phyloP scores from a whole-genome alignment of 2,113 vertebrate species.

The Macrotus californicus region DNA sequence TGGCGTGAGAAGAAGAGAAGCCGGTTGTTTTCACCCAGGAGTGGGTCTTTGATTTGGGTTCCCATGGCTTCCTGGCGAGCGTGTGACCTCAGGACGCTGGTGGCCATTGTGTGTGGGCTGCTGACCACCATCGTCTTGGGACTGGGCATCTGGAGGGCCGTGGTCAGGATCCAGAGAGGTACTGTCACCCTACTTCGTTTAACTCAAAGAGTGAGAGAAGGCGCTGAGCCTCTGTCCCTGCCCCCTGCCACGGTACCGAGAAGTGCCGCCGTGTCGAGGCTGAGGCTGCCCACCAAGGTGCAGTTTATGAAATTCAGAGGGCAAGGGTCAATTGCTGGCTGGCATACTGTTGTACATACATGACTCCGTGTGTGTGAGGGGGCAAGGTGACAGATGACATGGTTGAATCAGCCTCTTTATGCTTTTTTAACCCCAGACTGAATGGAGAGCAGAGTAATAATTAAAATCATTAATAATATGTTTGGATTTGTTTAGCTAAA shows the following conservation, averaged over 20 bases:
- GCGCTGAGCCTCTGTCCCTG: not conserved
- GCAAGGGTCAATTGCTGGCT: not conserved
- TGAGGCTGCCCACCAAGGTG: not conserved
- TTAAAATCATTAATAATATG: not conserved
- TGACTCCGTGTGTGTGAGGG: not conserved
- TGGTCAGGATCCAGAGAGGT: slow-evolving; percentile 60
- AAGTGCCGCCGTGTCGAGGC: not conserved
- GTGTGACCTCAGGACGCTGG: slow-evolving; percentile 7
- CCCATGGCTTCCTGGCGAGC: slow-evolving; percentile 13
- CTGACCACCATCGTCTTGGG: not conserved
- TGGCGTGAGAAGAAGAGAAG: not conserved
- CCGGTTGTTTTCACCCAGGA: not conserved
- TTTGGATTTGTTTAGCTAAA: slow-evolving; percentile 12
- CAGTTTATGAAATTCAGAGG: not conserved
- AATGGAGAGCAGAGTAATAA: not conserved
- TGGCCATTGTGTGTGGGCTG: slow-evolving; percentile 21
- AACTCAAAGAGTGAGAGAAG: not conserved
- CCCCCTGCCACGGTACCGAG: not conserved
- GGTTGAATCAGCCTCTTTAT: not conserved
- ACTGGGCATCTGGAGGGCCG: slow-evolving; percentile 56
- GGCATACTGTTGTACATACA: not conserved
- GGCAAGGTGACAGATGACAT: not conserved
- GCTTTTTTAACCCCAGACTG: not conserved
- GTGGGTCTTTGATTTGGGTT: not conserved
- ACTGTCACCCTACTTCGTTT: not conserved